phyloP scores from a whole-genome alignment of 2,113 vertebrate genomes.

The Asarcornis scutulata region DNA sequence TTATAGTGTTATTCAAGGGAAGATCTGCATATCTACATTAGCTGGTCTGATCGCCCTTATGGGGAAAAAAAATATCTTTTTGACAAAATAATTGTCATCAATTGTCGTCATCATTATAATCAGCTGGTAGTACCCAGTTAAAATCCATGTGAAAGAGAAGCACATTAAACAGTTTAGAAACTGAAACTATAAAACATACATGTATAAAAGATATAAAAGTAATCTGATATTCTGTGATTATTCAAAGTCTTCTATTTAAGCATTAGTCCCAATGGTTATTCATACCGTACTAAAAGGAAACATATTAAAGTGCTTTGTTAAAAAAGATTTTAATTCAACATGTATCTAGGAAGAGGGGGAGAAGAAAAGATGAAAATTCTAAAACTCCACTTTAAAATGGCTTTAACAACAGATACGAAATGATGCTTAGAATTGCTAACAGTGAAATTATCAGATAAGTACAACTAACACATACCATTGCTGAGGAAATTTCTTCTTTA shows the following conservation, averaged over 20 bases:
- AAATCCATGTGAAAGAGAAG: neutral
- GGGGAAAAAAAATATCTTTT: neutral
- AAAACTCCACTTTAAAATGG: neutral
- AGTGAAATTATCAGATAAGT: neutral
- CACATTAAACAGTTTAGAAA: neutral
- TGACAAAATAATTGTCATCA: too few relatives aligned
- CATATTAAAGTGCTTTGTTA: neutral
- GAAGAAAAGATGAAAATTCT: neutral
- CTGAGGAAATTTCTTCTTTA: neutral
- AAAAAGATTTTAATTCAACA: neutral
- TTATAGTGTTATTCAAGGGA: neutral
- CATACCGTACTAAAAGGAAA: neutral
- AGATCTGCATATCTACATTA: neutral
- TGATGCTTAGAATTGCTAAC: neutral
- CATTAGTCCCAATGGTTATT: neutral
- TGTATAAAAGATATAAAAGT: too few relatives aligned
- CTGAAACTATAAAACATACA: neutral
- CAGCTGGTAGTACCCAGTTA: neutral
- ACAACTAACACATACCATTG: neutral
- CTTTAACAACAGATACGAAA: neutral
- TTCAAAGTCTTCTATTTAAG: neutral
- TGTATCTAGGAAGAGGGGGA: neutral
- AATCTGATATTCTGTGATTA: neutral
- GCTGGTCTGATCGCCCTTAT: neutral
- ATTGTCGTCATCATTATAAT: too few relatives aligned